Evolutionary conservation across 2,797 vertebrate species (phyloP), one percentile per base, ranked within the genome.

Genomic region (Catharus ustulatus): DNA sequence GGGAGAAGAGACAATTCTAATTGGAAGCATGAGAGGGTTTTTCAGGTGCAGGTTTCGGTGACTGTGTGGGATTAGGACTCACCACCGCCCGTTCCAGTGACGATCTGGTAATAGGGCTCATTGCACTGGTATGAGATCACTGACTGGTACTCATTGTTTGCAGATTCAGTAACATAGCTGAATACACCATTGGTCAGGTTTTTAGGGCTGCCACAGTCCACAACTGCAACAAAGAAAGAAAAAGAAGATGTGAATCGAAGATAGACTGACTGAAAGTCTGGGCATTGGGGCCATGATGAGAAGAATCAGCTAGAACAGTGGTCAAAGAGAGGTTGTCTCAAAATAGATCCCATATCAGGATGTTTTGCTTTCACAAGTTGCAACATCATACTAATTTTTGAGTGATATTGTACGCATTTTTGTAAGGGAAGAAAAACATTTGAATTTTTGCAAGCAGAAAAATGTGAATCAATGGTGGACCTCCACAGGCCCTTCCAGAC

Each of bases 21-120:
- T 0, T 36, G 57, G n/a, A 20, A 76, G 32, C 0, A 2, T 61
- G 64, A 73, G 68, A n/a, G n/a, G 36, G 14, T 32, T 81, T 85
- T 81, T 51, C 76, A 72, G 1, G 1, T 10, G 7, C 16, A 45
- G 49, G 15, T 51, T 51, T 34, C 8, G 15, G 5, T 14, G 34
- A 19, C 38, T 54, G 15, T 24, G 45, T 8, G 62, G 57, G 22
- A 51, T 7, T 26, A 23, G 6, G 83, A 92, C 95, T 97, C 74
- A 83, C 94, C 97, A 9, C 84, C 92, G 0, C 96, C 91, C 0
- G 19, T 51, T 45, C 85, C 88, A 0, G 90, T 97, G 74, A 96
- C 87, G 15, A 98, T 97, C 75, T 94, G 96, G 36, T 98, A 98
- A 84, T 97, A 98, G 0, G 98, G 98, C 61, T 96, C 94, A 2